These are phyloP conservation scores for Yponomeuta malinellus DNA, from an alignment of 2,888 invertebrate species.

Conservation along the genomic window DNA sequence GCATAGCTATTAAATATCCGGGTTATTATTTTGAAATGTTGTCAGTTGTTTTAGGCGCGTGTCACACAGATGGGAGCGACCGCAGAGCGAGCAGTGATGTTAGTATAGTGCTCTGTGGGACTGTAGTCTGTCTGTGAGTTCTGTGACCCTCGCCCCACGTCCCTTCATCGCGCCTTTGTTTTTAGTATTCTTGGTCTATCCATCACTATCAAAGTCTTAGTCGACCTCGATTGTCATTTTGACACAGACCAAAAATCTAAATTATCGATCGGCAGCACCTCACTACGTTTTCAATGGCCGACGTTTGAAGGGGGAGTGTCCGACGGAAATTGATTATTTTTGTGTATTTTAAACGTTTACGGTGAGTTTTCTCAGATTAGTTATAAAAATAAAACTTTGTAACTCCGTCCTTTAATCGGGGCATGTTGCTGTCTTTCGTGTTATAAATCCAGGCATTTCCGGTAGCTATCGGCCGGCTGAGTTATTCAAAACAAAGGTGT, in stretches of 20 bases:
- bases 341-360: conserved; percentile 40
- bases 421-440: not conserved
- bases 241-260: conserved; percentile 4
- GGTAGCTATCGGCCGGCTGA: conserved; percentile 55
- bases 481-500: conserved; percentile 70
- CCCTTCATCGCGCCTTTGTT: too few species aligned
- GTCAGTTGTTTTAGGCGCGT: too few species aligned
- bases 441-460: conserved; percentile 39
- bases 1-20: too few species aligned
- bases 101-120: too few species aligned
- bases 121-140: too few species aligned
- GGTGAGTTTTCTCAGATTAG: conserved; percentile 19
- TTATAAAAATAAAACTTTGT: not conserved
- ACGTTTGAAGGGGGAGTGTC: conserved; percentile 72
- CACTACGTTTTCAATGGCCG: conserved; percentile 72
- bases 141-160: too few species aligned
- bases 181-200: not conserved
- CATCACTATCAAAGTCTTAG: conserved; percentile 18
- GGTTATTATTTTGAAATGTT: too few species aligned
- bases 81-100: too few species aligned
- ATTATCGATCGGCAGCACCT: conserved; percentile 52
- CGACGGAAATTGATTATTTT: conserved; percentile 53
- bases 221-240: conserved; percentile 14
- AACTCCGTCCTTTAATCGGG: not conserved
- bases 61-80: too few species aligned